Evolutionary conservation across 2,888 invertebrate genomes (phyloP).

Genomic region (Spodoptera picta): DNA sequence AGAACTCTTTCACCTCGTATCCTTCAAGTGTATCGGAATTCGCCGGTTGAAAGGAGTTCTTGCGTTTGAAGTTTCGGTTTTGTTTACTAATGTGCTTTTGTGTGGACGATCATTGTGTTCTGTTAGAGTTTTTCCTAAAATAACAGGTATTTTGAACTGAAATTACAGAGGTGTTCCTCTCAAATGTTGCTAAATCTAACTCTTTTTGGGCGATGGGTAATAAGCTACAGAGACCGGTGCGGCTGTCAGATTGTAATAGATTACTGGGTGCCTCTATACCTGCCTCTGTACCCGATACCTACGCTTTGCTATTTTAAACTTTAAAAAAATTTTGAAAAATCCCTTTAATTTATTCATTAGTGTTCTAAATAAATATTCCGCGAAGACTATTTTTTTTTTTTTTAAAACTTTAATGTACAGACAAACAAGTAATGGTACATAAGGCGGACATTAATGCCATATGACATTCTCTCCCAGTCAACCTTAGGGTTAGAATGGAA

Average conservation of each 20-base stretch:
- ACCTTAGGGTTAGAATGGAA: too few relatives aligned
- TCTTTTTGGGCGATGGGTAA: conserved; percentile 14
- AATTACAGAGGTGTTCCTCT: conserved; percentile 26
- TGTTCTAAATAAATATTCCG: too few relatives aligned
- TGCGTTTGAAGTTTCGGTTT: conserved; percentile 61
- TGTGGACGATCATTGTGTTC: conserved; percentile 54
- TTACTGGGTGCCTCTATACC: conserved; percentile 9
- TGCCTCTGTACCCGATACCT: not conserved
- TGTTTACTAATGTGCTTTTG: conserved; percentile 64
- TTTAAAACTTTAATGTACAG: too few relatives aligned
- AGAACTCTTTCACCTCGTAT: conserved; percentile 20
- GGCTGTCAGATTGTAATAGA: conserved; percentile 26
- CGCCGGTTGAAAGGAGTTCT: conserved; percentile 53
- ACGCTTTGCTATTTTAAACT: not conserved
- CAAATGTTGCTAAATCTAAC: conserved; percentile 15
- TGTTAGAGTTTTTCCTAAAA: conserved; percentile 46
- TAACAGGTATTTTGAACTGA: conserved; percentile 48
- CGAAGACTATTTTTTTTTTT: not conserved
- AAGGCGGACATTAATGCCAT: too few relatives aligned
- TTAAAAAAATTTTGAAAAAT: too few relatives aligned
- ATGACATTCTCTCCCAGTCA: too few relatives aligned
- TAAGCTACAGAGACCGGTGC: not conserved
- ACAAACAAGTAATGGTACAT: too few relatives aligned
- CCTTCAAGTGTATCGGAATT: conserved; percentile 45
- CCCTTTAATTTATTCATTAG: not conserved